Percentiles rank a stretch among this genome's conserved stretches.
Conservation (phyloP, 2,888 invertebrate species). For the Drosophila austrosaltans region DNA sequence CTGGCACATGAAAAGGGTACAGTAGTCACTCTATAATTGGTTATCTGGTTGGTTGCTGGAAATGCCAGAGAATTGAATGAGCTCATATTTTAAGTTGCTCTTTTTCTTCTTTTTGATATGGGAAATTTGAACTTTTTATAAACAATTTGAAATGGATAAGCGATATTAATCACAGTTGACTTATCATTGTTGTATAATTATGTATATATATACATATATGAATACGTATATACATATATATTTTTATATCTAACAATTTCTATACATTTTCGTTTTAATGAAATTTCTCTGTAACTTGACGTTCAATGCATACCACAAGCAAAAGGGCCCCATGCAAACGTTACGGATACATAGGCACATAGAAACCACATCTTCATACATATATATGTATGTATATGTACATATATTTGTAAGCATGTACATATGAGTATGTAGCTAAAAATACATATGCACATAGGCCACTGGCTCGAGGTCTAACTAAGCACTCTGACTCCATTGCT, state of each 20-base stretch:
- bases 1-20: background rate
- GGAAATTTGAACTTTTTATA: no score
- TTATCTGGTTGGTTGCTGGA: background rate
- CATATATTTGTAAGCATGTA: background rate
- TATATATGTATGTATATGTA: background rate
- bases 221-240: background rate
- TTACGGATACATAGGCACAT: constrained; percentile 1
- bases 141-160: no score
- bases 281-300: constrained; percentile 1
- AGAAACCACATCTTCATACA: background rate
- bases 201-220: background rate
- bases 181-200: background rate
- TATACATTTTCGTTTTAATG: background rate
- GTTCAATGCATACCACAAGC: background rate
- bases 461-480: constrained; percentile 17
- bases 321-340: constrained; percentile 4
- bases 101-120: background rate
- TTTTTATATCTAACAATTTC: no score
- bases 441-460: constrained; percentile 19
- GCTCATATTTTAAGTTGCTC: no score
- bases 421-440: constrained; percentile 8
- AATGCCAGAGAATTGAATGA: no score
- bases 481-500: constrained; percentile 21
- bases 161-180: background rate
- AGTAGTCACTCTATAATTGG: background rate